Conservation (phyloP, 64 coral and sea anemone species). For the Pocillopora damicornis region DNA sequence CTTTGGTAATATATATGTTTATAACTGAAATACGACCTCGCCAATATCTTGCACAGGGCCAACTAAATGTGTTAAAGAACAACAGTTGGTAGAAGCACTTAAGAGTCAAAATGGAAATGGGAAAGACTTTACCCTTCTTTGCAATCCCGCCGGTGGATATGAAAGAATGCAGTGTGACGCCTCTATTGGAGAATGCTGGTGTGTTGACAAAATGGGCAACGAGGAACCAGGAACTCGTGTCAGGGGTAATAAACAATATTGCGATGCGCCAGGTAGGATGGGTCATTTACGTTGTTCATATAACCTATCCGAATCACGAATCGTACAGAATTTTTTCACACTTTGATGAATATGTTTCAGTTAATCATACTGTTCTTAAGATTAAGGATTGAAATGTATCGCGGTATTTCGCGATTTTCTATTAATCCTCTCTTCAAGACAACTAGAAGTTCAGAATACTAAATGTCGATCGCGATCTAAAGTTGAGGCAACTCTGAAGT, state of each 20-base stretch:
- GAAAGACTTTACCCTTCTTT: constrained; percentile 58
- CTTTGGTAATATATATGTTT: neutral
- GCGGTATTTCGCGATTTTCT: too few species aligned
- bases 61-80: constrained; percentile 71
- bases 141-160: constrained; percentile 69
- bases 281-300: too few species aligned
- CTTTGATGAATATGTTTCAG: too few species aligned
- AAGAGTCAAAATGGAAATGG: neutral
- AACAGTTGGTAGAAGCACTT: neutral
- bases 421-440: too few species aligned
- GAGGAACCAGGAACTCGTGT: constrained; percentile 72
- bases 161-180: constrained; percentile 71
- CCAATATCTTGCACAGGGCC: neutral
- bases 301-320: too few species aligned
- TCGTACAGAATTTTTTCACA: too few species aligned
- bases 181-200: constrained; percentile 79
- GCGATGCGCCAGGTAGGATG: constrained; percentile 73
- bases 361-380: too few species aligned
- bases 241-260: constrained; percentile 59
- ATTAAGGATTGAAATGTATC: too few species aligned
- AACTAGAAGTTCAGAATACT: too few species aligned
- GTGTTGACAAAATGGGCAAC: constrained; percentile 74
- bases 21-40: too few species aligned
- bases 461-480: too few species aligned
- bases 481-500: too few species aligned